These are phyloP conservation scores for Cartodere bifasciata DNA, from an alignment of 2,888 invertebrate species.

Conservation along the genomic window DNA sequence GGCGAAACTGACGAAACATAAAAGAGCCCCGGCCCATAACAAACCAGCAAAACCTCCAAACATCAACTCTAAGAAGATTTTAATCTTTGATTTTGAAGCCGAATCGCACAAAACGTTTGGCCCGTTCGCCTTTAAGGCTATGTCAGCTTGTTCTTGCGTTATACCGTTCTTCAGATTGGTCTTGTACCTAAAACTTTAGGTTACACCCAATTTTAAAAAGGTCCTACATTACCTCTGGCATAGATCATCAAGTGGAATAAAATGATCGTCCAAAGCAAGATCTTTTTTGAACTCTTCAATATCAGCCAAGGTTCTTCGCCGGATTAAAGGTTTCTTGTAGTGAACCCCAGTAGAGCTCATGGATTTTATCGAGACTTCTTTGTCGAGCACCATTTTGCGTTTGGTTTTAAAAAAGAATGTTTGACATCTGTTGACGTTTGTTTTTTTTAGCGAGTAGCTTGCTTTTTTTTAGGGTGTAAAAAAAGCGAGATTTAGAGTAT, in stretches of 20 bases:
- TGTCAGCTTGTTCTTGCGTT: slow-evolving; percentile 39
- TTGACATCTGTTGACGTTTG: too few relatives aligned
- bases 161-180: slow-evolving; percentile 42
- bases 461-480: too few relatives aligned
- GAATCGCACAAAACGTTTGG: slow-evolving; percentile 50
- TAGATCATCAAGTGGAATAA: slow-evolving; percentile 21
- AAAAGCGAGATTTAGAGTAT: too few relatives aligned
- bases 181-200: slow-evolving; percentile 26
- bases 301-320: slow-evolving; percentile 15
- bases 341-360: slow-evolving; percentile 13
- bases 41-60: slow-evolving; percentile 61
- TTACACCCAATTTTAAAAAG: too few relatives aligned
- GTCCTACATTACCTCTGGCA: slow-evolving; percentile 21
- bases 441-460: too few relatives aligned
- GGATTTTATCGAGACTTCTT: too few relatives aligned
- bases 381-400: too few relatives aligned
- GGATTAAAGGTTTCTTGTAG: slow-evolving; percentile 16
- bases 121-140: slow-evolving; percentile 41
- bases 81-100: slow-evolving; percentile 46
- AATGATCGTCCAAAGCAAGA: slow-evolving; percentile 23
- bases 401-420: too few relatives aligned
- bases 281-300: slow-evolving; percentile 23
- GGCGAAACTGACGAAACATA: slow-evolving; percentile 48
- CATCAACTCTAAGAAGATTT: slow-evolving; percentile 50
- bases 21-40: slow-evolving; percentile 51